These are phyloP conservation scores for Acridotheres tristis DNA, from an alignment of 2,797 vertebrate species.

Conservation along the genomic window DNA sequence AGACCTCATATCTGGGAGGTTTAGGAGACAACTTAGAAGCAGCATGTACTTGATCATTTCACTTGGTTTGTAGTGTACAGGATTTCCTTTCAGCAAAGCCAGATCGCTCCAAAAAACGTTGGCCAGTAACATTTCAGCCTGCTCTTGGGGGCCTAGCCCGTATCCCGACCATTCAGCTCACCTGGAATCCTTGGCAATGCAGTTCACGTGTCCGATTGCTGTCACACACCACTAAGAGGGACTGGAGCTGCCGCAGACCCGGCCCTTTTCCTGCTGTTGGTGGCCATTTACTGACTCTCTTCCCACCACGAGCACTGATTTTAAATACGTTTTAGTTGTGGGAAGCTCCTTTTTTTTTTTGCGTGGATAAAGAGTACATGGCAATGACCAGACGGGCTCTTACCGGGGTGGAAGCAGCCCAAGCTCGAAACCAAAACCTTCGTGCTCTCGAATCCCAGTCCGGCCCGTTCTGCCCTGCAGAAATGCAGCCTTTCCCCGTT, in stretches of 20 bases:
- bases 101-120: constrained; percentile 42
- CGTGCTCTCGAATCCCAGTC: constrained; percentile 60
- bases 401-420: constrained; percentile 57
- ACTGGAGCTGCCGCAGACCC: constrained; percentile 56
- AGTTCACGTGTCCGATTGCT: constrained; percentile 30
- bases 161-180: neutral
- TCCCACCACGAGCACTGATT: constrained; percentile 77
- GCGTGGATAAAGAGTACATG: constrained; percentile 54
- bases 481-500: constrained; percentile 63
- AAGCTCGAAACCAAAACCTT: constrained; percentile 68
- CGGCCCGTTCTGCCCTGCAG: constrained; percentile 55
- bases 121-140: constrained; percentile 64
- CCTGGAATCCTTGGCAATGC: neutral
- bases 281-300: constrained; percentile 61
- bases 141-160: neutral
- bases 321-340: constrained; percentile 70
- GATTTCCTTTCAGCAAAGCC: constrained; percentile 11
- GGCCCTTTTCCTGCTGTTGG: constrained; percentile 57
- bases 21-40: constrained; percentile 86
- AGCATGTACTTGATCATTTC: constrained; percentile 78
- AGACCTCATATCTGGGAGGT: constrained; percentile 88
- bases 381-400: constrained; percentile 60
- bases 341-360: constrained; percentile 69
- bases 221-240: constrained; percentile 61
- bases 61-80: constrained; percentile 57